Evolutionary conservation across 2,113 vertebrate species (phyloP).

Genomic region (Nettapus auritus): DNA sequence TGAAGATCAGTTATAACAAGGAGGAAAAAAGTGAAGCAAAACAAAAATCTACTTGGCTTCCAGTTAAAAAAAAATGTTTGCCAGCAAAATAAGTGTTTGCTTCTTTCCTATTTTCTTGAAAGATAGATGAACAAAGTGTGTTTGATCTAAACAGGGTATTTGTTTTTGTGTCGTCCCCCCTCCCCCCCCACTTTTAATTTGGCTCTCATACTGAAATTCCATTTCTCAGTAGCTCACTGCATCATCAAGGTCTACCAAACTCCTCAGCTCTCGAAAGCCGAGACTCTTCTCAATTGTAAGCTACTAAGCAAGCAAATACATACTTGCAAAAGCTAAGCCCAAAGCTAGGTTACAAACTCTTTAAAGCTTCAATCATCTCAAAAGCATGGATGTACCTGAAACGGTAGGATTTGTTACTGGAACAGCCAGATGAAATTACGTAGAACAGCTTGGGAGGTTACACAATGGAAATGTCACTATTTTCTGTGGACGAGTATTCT

Average conservation of each 20-base stretch:
- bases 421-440: not conserved
- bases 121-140: not conserved
- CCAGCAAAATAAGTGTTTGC: not conserved
- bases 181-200: no score
- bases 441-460: not conserved
- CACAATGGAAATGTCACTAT: not conserved
- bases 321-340: not conserved
- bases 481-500: not conserved
- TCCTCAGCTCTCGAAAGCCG: not conserved
- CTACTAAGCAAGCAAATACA: not conserved
- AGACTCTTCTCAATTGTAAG: not conserved
- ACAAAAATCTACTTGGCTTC: not conserved
- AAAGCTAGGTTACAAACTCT: not conserved
- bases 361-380: not conserved
- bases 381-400: not conserved
- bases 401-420: not conserved
- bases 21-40: not conserved
- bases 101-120: not conserved
- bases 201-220: not conserved
- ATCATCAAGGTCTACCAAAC: not conserved
- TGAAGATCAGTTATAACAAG: accelerated
- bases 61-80: accelerated
- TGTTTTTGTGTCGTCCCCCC: no score
- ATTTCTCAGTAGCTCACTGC: not conserved
- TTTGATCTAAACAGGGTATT: not conserved